Percentiles rank a stretch among this genome's conserved stretches.
phyloP scores from a whole-genome alignment of 2,113 vertebrate genomes.

The Regulus satrapa region DNA sequence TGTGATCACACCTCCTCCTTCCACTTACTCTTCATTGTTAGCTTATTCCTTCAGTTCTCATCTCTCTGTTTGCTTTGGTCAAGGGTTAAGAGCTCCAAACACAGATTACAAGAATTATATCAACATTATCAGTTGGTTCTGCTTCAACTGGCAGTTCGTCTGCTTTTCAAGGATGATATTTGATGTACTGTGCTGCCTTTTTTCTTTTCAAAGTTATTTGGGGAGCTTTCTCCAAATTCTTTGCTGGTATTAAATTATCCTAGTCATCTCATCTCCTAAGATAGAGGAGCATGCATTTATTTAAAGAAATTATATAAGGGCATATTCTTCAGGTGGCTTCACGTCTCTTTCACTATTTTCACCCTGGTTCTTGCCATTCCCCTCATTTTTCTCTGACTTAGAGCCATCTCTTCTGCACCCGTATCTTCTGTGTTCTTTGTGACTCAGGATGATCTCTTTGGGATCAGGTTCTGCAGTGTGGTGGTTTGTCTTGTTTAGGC shows the following conservation, averaged over 20 bases:
- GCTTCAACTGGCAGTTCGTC: slow-evolving; percentile 1
- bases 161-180: background rate
- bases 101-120: background rate
- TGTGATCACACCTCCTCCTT: background rate
- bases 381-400: background rate
- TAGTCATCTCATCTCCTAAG: background rate
- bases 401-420: background rate
- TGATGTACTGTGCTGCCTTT: background rate
- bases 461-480: background rate
- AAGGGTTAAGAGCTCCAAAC: background rate
- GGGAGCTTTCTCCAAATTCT: slow-evolving; percentile 1
- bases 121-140: background rate
- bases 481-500: background rate
- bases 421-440: background rate
- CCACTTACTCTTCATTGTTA: background rate
- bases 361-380: background rate
- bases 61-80: background rate
- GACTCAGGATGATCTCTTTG: background rate
- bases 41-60: background rate
- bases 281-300: background rate
- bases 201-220: slow-evolving; percentile 16
- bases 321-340: background rate
- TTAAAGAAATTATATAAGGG: slow-evolving; percentile 18
- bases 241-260: slow-evolving; percentile 25
- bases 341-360: background rate